Percentiles rank a stretch among this genome's conserved stretches.
These are phyloP conservation scores for Hyperoplus immaculatus DNA, from an alignment of 2,797 vertebrate genomes.

Conservation along the genomic window DNA sequence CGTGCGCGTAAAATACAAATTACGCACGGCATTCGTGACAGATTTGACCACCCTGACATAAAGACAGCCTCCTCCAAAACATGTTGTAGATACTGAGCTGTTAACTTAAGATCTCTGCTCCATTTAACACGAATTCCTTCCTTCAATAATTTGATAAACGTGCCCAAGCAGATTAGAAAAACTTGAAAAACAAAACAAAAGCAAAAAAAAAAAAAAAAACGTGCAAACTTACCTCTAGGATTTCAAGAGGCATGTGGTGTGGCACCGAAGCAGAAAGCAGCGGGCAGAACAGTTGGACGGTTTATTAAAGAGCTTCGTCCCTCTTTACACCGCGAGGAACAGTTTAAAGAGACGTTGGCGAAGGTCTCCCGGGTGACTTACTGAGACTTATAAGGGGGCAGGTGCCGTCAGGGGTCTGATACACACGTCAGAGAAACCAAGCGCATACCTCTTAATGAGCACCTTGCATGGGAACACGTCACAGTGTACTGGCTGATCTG, in stretches of 20 bases:
- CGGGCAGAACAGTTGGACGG: constrained; percentile 9
- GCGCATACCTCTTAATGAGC: constrained; percentile 75
- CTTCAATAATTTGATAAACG: neutral
- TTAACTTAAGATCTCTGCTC: neutral
- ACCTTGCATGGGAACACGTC: constrained; percentile 70
- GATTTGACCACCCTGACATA: neutral
- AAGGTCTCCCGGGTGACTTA: constrained; percentile 67
- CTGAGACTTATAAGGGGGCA: constrained; percentile 78
- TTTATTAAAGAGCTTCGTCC: constrained; percentile 15
- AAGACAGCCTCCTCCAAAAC: neutral
- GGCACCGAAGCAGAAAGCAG: constrained; percentile 23
- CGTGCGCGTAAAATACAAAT: constrained; percentile 57
- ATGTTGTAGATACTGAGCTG: neutral
- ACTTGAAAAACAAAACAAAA: constrained; percentile 4
- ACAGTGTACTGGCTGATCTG: constrained; percentile 41
- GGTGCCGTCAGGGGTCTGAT: constrained; percentile 88
- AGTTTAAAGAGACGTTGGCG: constrained; percentile 45
- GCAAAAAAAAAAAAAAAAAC: too few species aligned
- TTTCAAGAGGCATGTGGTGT: constrained; percentile 67
- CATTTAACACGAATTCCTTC: neutral
- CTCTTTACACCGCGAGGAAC: constrained; percentile 27
- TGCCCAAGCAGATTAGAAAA: neutral
- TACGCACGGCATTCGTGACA: constrained; percentile 38
- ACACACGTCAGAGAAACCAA: constrained; percentile 89
- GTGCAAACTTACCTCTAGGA: constrained; percentile 67